Evolutionary conservation across 2,113 vertebrate species (phyloP).

Genomic region (Lucifuga dentata): DNA sequence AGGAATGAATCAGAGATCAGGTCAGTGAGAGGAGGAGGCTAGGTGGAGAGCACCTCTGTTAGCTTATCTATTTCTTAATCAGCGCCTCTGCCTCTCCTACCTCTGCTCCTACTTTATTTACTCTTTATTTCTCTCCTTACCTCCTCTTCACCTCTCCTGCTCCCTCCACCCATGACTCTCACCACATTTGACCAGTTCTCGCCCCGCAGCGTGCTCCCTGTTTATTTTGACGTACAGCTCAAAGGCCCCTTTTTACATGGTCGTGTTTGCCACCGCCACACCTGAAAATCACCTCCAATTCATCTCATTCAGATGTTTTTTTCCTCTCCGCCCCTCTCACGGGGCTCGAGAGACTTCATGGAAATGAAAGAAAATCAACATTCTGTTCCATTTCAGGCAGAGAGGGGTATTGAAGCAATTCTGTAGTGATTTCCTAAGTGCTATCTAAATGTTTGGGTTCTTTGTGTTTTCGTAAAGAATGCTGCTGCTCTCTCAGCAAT

Average conservation of each 20-base stretch:
- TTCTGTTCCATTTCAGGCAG: conserved; percentile 47
- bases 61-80: no score
- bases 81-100: background rate
- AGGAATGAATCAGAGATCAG: no score
- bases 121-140: conserved; percentile 13
- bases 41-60: background rate
- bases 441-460: conserved; percentile 40
- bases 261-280: conserved; percentile 34
- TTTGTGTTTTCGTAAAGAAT: conserved; percentile 34
- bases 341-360: conserved; percentile 45
- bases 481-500: conserved; percentile 34
- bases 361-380: conserved; percentile 53
- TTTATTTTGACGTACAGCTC: conserved; percentile 52
- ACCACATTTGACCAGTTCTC: conserved; percentile 14
- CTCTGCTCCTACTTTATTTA: conserved; percentile 2
- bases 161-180: background rate
- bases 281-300: conserved; percentile 66
- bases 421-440: conserved; percentile 56
- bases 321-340: conserved; percentile 27
- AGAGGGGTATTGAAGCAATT: conserved; percentile 43
- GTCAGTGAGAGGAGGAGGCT: conserved; percentile 24
- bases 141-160: conserved; percentile 14
- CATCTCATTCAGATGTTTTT: conserved; percentile 65
- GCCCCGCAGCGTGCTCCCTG: background rate
- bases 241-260: conserved; percentile 33